Evolutionary conservation across 2,888 invertebrate genomes (phyloP).

Genomic region (Ennomos fuscantarius): DNA sequence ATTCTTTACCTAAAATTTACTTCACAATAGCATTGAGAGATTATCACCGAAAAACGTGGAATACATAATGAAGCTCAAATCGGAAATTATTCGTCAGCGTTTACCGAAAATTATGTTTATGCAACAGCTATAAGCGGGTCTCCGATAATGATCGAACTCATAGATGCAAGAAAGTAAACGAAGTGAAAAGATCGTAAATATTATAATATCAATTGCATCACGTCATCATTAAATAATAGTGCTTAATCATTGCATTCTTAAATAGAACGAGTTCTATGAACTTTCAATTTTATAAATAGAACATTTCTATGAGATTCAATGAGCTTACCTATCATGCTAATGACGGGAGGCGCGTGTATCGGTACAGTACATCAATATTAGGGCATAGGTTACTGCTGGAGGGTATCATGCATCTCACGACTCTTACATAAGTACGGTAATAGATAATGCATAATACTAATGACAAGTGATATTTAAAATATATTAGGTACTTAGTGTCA

Average conservation of each 20-base stretch:
- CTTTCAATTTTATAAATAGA: too few relatives aligned
- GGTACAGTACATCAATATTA: conserved; percentile 38
- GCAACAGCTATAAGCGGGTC: conserved; percentile 28
- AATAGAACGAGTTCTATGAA: conserved; percentile 9
- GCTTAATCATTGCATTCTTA: conserved; percentile 13
- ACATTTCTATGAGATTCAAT: too few relatives aligned
- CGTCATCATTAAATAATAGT: conserved; percentile 10
- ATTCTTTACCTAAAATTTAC: conserved; percentile 15
- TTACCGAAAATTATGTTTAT: conserved; percentile 48
- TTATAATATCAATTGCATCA: conserved; percentile 6
- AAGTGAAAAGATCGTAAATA: conserved; percentile 20
- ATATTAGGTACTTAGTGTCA: conserved; percentile 69
- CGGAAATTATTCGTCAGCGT: conserved; percentile 47
- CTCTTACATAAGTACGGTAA: conserved; percentile 72
- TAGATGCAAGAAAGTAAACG: conserved; percentile 15
- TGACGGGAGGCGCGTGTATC: conserved; percentile 12
- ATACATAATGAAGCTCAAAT: conserved; percentile 51
- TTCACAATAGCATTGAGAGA: conserved; percentile 36
- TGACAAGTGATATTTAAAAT: conserved; percentile 79
- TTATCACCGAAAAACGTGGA: conserved; percentile 48
- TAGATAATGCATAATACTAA: conserved; percentile 79
- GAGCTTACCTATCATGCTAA: conserved; percentile 28
- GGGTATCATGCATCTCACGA: conserved; percentile 67
- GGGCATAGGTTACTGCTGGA: conserved; percentile 61
- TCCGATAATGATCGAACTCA: conserved; percentile 20